A percentile compares a stretch with the other conserved stretches of the same genome.
These are phyloP conservation scores for Actinernus sp. DNA, from an alignment of 92 coral and sea anemone species.

Conservation along the genomic window DNA sequence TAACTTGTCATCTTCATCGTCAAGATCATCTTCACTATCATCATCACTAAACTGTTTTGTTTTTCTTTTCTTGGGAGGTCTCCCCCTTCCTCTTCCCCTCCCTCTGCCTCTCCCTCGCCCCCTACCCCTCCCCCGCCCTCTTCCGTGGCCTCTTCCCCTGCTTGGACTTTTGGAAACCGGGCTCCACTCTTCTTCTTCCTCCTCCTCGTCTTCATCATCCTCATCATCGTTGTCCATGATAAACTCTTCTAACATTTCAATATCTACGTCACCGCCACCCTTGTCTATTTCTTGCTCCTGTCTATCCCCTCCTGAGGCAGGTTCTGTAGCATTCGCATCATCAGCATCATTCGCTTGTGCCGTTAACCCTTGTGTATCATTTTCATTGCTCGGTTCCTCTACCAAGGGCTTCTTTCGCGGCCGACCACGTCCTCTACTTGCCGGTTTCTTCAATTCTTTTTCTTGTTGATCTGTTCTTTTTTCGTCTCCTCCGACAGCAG, in stretches of 20 bases:
- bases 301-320: not conserved
- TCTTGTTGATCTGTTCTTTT: slow-evolving; percentile 8
- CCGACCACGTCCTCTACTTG: not conserved
- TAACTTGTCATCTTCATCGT: slow-evolving; percentile 5
- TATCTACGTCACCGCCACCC: slow-evolving; percentile 20
- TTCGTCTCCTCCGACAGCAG: slow-evolving; percentile 23
- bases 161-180: slow-evolving; percentile 17
- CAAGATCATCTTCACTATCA: slow-evolving; percentile 52
- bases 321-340: not conserved
- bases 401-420: not conserved
- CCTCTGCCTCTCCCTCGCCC: slow-evolving; percentile 28
- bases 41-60: slow-evolving; percentile 36
- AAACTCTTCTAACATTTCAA: not conserved
- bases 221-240: slow-evolving; percentile 10
- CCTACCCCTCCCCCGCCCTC: slow-evolving; percentile 44
- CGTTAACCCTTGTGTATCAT: not conserved
- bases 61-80: slow-evolving; percentile 24
- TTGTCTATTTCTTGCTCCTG: slow-evolving; percentile 24
- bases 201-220: slow-evolving; percentile 18
- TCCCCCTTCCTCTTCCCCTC: slow-evolving; percentile 42
- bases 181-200: slow-evolving; percentile 46
- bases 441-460: too few species aligned
- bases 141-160: slow-evolving; percentile 31
- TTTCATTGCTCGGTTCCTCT: not conserved
- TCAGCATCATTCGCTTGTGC: not conserved